Evolutionary conservation across 2,888 invertebrate species (phyloP), one percentile per base, ranked within the genome.

Genomic region (Lepas anatifera): DNA sequence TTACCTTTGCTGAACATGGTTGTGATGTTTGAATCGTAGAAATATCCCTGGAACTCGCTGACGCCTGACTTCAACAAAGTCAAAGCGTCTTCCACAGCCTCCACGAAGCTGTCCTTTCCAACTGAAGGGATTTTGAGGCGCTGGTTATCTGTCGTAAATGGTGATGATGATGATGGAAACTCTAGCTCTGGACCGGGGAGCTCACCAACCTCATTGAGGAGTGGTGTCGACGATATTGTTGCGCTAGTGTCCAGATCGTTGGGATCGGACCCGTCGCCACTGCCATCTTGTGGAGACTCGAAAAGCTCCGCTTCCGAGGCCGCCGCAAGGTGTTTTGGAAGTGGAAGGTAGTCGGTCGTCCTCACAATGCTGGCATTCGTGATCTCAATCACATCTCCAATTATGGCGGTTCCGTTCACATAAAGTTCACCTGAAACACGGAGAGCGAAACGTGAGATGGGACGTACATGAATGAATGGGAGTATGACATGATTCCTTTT

Each of bases 331-430:
- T 6, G 6, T 32, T 4, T 35, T 1, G 58, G 58, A 7, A 58
- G 35, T 22, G 58, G 58, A 10, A 58, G 3, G 58, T 58, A 58
- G 58, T 58, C 58, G 35, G 32, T 35, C 16, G 58, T 58, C 22
- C 58, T 32, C 35, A 58, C 58, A 35, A 58, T 58, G 35, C 58
- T 58, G 32, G 58, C 58, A 35, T 58, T 58, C 32, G 58, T 58
- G 58, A 58, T 58, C 58, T 58, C 58, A 32, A 58, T 3, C 7
- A 58, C 35, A 35, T 58, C 35, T 18, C 58, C 58, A 10, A 58
- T 22, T 2, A 58, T 58, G 25, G 25, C 58, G 8, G 35, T 58
- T 7, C 35, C 8, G 35, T 58, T 58, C 2, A 58, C 58, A 22
- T 35, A 58, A 18, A 58, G 58, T 2, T 11, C 16, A 8, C 35